Conservation (phyloP, 2,113 vertebrate species). For the Spea multiplicata region DNA sequence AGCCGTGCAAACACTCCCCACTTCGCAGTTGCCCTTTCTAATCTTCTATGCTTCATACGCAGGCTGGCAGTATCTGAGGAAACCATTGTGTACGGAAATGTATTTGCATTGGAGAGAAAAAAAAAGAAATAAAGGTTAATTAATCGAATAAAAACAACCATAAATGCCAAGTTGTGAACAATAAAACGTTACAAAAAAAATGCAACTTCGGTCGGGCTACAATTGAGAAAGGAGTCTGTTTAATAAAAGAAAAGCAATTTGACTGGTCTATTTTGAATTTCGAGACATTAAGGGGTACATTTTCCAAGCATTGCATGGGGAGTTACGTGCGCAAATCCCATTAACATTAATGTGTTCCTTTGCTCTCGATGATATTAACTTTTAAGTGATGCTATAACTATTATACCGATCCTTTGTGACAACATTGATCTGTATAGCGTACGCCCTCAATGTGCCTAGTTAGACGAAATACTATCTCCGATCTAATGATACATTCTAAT, state of each 20-base stretch:
- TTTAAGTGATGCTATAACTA: conserved; percentile 59
- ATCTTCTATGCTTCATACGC: conserved; percentile 24
- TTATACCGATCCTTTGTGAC: conserved; percentile 55
- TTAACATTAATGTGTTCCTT: conserved; percentile 56
- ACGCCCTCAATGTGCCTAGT: conserved; percentile 50
- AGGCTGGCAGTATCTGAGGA: conserved; percentile 29
- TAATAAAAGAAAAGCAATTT: conserved; percentile 53
- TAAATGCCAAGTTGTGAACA: conserved; percentile 45
- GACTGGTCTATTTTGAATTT: conserved; percentile 45
- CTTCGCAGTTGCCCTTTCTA: conserved; percentile 23
- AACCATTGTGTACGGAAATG: conserved; percentile 35
- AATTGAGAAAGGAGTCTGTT: conserved; percentile 52
- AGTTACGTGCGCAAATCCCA: conserved; percentile 59
- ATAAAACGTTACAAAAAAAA: conserved; percentile 49
- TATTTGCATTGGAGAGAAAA: conserved; percentile 37
- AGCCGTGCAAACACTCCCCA: conserved; percentile 3
- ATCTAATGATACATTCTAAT: conserved; percentile 56
- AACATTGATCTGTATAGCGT: conserved; percentile 48
- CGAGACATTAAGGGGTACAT: conserved; percentile 55
- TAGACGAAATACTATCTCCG: conserved; percentile 49
- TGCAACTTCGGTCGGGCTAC: conserved; percentile 52
- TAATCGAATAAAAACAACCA: conserved; percentile 49
- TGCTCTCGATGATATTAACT: conserved; percentile 56
- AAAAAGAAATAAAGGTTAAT: conserved; percentile 48
- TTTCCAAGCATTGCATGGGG: conserved; percentile 52